Conservation (phyloP, 2,888 invertebrate genomes). For the Tachystola acroxantha region DNA sequence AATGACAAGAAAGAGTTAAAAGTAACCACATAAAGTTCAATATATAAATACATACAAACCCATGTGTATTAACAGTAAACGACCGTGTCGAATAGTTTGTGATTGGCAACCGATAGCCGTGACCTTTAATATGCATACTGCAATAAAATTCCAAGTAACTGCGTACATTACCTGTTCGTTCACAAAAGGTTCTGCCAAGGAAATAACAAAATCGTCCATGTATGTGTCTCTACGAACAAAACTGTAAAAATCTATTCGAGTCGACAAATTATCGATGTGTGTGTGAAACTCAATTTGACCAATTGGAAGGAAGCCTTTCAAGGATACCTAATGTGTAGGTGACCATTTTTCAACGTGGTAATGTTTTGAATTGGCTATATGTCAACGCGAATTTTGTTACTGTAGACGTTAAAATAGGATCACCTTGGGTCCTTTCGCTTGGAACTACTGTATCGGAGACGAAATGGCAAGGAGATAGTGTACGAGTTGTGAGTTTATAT, state of each 20-base stretch:
- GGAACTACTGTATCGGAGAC: background rate
- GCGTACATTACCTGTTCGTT: constrained; percentile 12
- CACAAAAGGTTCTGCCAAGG: constrained; percentile 3
- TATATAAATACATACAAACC: no score
- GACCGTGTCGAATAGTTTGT: constrained; percentile 25
- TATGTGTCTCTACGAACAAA: constrained; percentile 5
- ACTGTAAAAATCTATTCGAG: background rate
- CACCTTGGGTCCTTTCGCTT: constrained; percentile 12
- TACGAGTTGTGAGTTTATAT: constrained; percentile 4
- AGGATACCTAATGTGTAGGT: constrained; percentile 21
- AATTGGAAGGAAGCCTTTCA: constrained; percentile 24
- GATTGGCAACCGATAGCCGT: constrained; percentile 28
- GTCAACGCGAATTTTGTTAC: constrained; percentile 17
- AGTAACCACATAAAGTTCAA: no score
- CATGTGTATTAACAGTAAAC: constrained; percentile 7
- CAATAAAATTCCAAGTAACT: background rate
- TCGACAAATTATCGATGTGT: background rate
- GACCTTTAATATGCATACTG: constrained; percentile 9
- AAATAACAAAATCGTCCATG: constrained; percentile 18
- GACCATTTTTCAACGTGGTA: constrained; percentile 12
- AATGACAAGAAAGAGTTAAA: no score
- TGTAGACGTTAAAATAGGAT: constrained; percentile 10
- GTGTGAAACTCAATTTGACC: constrained; percentile 13
- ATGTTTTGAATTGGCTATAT: constrained; percentile 28
- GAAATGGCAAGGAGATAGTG: constrained; percentile 11